Conservation (phyloP, 2,888 invertebrate species). For the Tubulanus polymorphus region DNA sequence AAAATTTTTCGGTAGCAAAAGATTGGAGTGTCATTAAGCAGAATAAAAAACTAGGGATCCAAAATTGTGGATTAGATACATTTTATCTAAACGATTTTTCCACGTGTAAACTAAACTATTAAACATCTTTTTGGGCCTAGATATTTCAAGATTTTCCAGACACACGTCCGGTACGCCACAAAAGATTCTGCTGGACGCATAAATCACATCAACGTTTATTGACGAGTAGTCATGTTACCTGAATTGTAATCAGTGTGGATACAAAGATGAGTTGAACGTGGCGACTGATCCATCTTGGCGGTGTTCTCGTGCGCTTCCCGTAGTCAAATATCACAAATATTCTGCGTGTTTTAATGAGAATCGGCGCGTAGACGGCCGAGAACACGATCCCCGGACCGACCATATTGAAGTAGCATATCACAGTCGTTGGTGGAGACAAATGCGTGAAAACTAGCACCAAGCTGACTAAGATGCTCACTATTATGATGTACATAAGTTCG, state of each 20-base stretch:
- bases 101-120: no score
- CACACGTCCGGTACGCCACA: no score
- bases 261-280: constrained; percentile 20
- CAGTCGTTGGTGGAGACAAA: constrained; percentile 1
- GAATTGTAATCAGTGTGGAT: constrained; percentile 11
- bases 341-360: constrained; percentile 23
- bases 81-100: no score
- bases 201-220: no score
- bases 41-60: no score
- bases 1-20: no score
- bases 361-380: constrained; percentile 23
- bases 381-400: constrained; percentile 24
- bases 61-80: no score
- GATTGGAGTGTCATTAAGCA: no score
- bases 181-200: no score
- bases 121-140: no score
- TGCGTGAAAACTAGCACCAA: constrained; percentile 17
- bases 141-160: no score
- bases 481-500: constrained; percentile 24
- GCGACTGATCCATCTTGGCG: constrained; percentile 21
- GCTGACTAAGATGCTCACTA: constrained; percentile 20
- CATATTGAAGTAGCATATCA: constrained; percentile 14
- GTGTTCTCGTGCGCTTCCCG: constrained; percentile 17
- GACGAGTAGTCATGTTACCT: no score
- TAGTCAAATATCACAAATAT: constrained; percentile 27